A percentile compares a stretch with the other conserved stretches of the same genome.
phyloP scores from a whole-genome alignment of 2,113 vertebrate genomes.

The Sarotherodon lohbergeri region DNA sequence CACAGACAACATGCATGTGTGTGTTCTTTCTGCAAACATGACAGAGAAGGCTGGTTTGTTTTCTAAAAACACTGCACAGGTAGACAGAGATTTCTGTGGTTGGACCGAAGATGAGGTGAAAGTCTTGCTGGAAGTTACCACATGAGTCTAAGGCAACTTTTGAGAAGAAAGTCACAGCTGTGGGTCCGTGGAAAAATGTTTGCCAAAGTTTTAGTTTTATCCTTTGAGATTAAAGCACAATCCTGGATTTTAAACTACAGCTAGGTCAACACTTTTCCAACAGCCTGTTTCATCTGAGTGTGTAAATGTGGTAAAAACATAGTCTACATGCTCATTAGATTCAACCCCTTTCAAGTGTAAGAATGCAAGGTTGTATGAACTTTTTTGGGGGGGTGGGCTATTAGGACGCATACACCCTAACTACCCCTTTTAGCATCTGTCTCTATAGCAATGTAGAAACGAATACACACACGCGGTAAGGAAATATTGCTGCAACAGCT shows the following conservation, averaged over 20 bases:
- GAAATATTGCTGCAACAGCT: neutral
- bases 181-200: neutral
- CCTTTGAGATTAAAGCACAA: neutral
- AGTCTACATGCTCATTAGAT: neutral
- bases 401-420: neutral
- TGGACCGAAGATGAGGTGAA: neutral
- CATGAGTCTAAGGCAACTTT: neutral
- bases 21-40: neutral
- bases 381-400: neutral
- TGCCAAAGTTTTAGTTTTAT: neutral
- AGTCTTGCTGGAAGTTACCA: neutral
- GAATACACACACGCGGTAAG: rapidly evolving
- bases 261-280: neutral
- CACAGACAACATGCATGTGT: neutral
- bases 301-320: neutral
- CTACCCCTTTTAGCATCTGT: neutral
- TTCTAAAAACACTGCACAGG: neutral
- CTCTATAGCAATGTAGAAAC: neutral
- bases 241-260: neutral
- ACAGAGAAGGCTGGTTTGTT: rapidly evolving
- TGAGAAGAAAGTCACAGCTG: neutral
- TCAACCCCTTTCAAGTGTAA: neutral
- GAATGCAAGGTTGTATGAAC: neutral
- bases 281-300: neutral
- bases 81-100: neutral